These are phyloP conservation scores for Charadrius vociferus DNA, from an alignment of 2,113 vertebrate species.

Conservation along the genomic window DNA sequence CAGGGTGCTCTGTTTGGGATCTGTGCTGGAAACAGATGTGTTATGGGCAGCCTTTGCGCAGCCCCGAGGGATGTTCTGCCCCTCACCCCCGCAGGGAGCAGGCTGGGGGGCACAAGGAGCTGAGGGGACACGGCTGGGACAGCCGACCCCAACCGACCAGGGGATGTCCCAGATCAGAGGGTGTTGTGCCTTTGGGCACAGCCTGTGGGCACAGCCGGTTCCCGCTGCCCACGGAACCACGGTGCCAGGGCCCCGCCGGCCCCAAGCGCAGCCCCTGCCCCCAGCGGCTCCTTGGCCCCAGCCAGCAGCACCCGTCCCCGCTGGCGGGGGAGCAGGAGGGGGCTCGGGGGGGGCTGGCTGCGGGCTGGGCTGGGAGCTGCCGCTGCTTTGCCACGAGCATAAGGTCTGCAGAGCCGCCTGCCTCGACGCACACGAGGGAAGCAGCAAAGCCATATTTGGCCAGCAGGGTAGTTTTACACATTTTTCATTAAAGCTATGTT, in stretches of 20 bases:
- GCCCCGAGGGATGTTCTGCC: not conserved
- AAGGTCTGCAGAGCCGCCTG: fast-evolving
- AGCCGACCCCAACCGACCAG: not conserved
- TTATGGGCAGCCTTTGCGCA: not conserved
- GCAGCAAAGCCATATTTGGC: not conserved
- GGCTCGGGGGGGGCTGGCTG: not conserved
- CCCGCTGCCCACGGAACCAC: no score
- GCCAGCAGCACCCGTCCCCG: fast-evolving
- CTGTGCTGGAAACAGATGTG: not conserved
- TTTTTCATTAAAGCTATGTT: not conserved
- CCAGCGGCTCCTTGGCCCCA: fast-evolving
- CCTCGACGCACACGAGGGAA: fast-evolving
- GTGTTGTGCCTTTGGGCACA: no score
- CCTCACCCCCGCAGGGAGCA: not conserved
- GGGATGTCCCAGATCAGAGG: not conserved
- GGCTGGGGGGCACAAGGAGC: not conserved
- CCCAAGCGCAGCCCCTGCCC: not conserved
- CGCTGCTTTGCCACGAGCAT: not conserved
- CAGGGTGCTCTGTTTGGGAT: not conserved
- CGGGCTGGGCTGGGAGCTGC: not conserved
- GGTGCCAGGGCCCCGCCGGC: not conserved
- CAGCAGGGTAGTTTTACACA: not conserved
- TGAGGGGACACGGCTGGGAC: not conserved
- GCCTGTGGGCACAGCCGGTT: no score
- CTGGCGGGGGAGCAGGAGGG: no score